Evolutionary conservation across 2,888 invertebrate species (phyloP).

Genomic region (Margaritifera margaritifera): DNA sequence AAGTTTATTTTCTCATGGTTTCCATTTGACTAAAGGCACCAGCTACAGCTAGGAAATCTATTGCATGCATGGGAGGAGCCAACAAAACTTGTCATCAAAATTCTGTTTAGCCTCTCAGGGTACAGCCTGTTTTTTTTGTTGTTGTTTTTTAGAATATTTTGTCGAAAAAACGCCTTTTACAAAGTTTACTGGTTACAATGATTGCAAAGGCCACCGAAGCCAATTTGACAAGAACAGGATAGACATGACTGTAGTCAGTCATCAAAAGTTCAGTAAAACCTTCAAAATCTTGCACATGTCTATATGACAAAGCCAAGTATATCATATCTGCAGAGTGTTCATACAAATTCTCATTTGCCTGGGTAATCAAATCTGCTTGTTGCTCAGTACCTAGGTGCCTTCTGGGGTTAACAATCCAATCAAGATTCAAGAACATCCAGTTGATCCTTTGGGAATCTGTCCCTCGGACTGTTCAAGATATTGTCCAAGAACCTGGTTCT

Average conservation of each 20-base stretch:
- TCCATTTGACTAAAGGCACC: too few species aligned
- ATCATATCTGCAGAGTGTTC: slow-evolving; percentile 1
- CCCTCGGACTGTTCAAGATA: slow-evolving; percentile 9
- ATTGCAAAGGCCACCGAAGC: too few species aligned
- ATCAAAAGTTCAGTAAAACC: too few species aligned
- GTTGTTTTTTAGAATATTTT: slow-evolving; percentile 18
- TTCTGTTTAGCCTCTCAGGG: slow-evolving; percentile 2
- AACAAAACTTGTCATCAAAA: too few species aligned
- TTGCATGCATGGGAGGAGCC: too few species aligned
- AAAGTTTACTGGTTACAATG: too few species aligned
- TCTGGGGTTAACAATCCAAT: slow-evolving; percentile 16
- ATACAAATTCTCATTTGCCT: slow-evolving; percentile 4
- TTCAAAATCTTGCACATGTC: slow-evolving; percentile 4
- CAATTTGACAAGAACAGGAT: too few species aligned
- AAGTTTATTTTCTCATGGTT: too few species aligned
- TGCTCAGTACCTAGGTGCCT: slow-evolving; percentile 21
- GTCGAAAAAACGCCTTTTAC: too few species aligned
- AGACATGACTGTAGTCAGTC: too few species aligned
- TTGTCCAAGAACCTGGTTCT: slow-evolving; percentile 10
- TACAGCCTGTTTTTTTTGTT: slow-evolving; percentile 20
- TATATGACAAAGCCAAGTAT: slow-evolving; percentile 13
- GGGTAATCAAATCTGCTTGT: slow-evolving; percentile 3
- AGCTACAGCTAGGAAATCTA: too few species aligned
- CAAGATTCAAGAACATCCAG: slow-evolving; percentile 15
- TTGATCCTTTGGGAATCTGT: slow-evolving; percentile 17